Evolutionary conservation across 2,113 vertebrate species (phyloP), one percentile per base, ranked within the genome.

Genomic region (Rostratula benghalensis): DNA sequence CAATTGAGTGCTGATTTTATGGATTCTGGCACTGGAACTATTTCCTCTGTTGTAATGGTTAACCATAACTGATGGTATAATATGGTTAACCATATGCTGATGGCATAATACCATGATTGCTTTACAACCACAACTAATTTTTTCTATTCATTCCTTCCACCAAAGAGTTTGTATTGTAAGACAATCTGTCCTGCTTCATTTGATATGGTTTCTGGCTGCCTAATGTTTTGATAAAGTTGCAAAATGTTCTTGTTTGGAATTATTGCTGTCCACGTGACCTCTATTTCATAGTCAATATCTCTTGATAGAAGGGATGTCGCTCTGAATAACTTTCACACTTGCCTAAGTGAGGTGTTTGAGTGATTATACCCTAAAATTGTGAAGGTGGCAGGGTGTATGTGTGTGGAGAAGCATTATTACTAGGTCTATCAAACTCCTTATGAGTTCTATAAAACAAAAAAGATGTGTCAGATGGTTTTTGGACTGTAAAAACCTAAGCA

Each of bases 11-110:
- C 17, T 87, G 81, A 68, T 92, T 88, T 92, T 27, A 90, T 90
- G 30, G 88, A 74, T 86, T 88, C 53, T 92, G 79, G 79, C 46
- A 63, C 15, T 74, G 30, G 25, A 78, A 54, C 28, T 37, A 7
- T 83, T 95, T 93, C 31, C 67, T 87, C 19, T 83, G 71, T 46
- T 91, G 61, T 69, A 68, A 92, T 94, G 84, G 67, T 88, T 97
- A 89, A 91, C 81, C 83, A 19, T 68, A 82, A 53, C 31, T 81
- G 39, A 39, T 39, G 39, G 39, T 39, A 39, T 39, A 39, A 39
- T 39, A 16, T 43, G 43, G 37, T 80, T 90, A 97, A 83, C 63
- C 37, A 18, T 59, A 46, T 17, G 50, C 41, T 88, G 67, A 93
- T 65, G 27, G 35, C 70, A 33, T 54, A 54, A 77, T 64, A n/a